Evolutionary conservation across 2,888 invertebrate species (phyloP).

Genomic region (Aphidius colemani): DNA sequence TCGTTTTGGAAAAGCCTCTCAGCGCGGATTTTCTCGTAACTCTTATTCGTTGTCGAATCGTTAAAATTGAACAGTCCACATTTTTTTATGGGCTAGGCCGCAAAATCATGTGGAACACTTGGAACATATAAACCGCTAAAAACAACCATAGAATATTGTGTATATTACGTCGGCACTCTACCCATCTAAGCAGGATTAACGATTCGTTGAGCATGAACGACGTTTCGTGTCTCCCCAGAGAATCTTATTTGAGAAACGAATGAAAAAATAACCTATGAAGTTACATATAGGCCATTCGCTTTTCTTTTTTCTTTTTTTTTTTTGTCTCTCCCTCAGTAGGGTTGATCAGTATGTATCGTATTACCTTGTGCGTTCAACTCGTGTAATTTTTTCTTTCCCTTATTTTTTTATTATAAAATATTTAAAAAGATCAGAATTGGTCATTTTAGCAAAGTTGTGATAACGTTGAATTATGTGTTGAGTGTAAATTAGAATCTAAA

Average conservation of each 20-base stretch:
- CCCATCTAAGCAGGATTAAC: slow-evolving; percentile 34
- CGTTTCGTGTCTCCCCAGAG: slow-evolving; percentile 28
- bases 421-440: slow-evolving; percentile 32
- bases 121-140: slow-evolving; percentile 24
- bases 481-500: neutral
- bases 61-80: slow-evolving; percentile 29
- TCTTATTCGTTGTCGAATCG: slow-evolving; percentile 23
- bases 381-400: neutral
- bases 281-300: neutral
- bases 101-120: neutral
- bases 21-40: neutral
- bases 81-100: neutral
- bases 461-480: neutral
- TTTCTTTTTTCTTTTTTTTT: neutral
- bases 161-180: slow-evolving; percentile 23
- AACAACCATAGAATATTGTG: slow-evolving; percentile 14
- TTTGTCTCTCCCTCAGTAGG: too few relatives aligned
- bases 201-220: slow-evolving; percentile 32
- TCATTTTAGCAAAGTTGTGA: slow-evolving; percentile 25
- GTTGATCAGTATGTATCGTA: too few relatives aligned
- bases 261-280: slow-evolving; percentile 1
- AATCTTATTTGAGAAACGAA: slow-evolving; percentile 27
- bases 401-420: slow-evolving; percentile 30
- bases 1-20: too few relatives aligned
- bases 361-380: too few relatives aligned